Percentiles rank a stretch among this genome's conserved stretches.
phyloP scores from a whole-genome alignment of 35 echinoderm and acorn worm genomes.

The Patiria miniata region DNA sequence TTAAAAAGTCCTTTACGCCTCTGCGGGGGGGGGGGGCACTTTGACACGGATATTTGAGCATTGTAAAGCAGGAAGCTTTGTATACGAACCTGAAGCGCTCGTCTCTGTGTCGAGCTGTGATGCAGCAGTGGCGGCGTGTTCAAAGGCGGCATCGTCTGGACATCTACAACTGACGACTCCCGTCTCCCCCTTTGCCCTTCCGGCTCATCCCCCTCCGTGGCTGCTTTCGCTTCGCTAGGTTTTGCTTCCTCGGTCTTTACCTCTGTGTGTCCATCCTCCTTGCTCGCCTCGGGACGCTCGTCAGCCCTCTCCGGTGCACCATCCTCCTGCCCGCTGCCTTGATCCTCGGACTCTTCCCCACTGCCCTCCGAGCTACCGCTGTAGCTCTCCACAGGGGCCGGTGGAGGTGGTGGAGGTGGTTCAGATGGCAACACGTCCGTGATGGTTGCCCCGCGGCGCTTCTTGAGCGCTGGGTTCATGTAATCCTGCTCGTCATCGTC shows the following conservation, averaged over 20 bases:
- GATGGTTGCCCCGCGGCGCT: conserved; percentile 21
- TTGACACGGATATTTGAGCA: not conserved
- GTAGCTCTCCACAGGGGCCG: not conserved
- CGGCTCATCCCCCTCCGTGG: not conserved
- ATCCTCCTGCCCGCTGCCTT: not conserved
- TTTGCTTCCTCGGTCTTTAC: not conserved
- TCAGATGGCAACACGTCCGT: not conserved
- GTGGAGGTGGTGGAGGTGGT: not conserved
- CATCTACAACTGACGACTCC: not conserved
- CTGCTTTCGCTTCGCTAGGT: not conserved
- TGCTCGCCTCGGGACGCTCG: not conserved
- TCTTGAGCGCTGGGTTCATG: conserved; percentile 30
- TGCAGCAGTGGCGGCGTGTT: not conserved
- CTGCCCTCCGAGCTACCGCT: not conserved
- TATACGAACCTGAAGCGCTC: not conserved
- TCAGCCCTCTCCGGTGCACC: not conserved
- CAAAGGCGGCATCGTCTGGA: not conserved
- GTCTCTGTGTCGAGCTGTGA: not conserved
- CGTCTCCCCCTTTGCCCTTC: not conserved
- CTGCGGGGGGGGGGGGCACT: not conserved
- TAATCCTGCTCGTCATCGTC: not conserved
- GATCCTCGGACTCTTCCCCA: not conserved
- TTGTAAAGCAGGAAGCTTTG: not conserved
- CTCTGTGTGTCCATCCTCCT: not conserved
- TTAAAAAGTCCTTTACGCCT: not conserved